These are phyloP conservation scores for Sisyra terminalis DNA, from an alignment of 2,888 invertebrate species.

Conservation along the genomic window DNA sequence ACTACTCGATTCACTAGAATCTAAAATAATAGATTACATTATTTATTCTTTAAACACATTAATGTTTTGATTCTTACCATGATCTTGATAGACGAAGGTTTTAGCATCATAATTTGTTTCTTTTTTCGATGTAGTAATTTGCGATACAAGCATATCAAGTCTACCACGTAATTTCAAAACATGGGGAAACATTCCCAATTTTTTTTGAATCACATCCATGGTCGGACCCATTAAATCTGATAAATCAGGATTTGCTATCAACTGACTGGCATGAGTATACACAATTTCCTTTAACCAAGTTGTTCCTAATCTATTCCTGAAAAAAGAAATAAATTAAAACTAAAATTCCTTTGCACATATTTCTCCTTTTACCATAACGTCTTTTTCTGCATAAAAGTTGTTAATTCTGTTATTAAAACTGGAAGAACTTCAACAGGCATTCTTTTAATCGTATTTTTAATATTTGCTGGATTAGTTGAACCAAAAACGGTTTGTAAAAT, in stretches of 20 bases:
- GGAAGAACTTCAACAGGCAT: conserved; percentile 62
- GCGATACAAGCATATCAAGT: conserved; percentile 38
- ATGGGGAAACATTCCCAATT: conserved; percentile 32
- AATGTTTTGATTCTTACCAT: conserved; percentile 22
- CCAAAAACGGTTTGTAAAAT: conserved; percentile 58
- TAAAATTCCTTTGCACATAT: not conserved
- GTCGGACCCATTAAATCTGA: conserved; percentile 35
- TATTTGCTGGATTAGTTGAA: conserved; percentile 44
- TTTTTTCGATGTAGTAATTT: conserved; percentile 27
- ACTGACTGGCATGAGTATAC: conserved; percentile 38
- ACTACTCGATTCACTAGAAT: conserved; percentile 21
- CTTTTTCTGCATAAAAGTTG: conserved; percentile 46
- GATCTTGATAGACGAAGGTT: conserved; percentile 36
- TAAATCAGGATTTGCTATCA: conserved; percentile 43
- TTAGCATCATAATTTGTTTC: conserved; percentile 28
- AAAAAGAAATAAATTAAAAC: conserved; percentile 13
- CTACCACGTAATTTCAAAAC: conserved; percentile 41
- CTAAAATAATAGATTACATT: conserved; percentile 14
- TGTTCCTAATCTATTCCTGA: conserved; percentile 33
- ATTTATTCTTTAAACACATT: not conserved
- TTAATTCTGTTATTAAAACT: conserved; percentile 55
- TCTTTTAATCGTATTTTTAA: conserved; percentile 54
- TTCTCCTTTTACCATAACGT: conserved; percentile 42
- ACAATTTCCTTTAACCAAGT: conserved; percentile 42
- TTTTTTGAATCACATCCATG: conserved; percentile 36